phyloP scores from a whole-genome alignment of 2,113 vertebrate species.

The Serinus canaria region DNA sequence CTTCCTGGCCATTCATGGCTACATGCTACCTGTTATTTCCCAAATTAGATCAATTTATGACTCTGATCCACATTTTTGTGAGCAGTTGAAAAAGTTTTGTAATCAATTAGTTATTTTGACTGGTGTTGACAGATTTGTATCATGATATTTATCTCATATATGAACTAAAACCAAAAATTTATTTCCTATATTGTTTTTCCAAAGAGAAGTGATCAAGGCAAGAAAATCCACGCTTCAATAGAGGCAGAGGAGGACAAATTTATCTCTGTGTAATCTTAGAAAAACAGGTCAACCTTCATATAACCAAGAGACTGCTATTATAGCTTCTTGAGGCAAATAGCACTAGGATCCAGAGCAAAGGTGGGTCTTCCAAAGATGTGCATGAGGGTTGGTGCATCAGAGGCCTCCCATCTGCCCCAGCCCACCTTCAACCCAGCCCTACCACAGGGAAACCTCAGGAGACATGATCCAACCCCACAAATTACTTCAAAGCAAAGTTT shows the following conservation, averaged over 20 bases:
- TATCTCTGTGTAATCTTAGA: neutral
- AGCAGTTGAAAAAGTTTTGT: neutral
- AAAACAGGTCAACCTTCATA: neutral
- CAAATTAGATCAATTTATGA: neutral
- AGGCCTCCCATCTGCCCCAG: neutral
- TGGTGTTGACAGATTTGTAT: neutral
- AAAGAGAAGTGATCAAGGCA: neutral
- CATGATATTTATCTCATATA: neutral
- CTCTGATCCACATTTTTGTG: neutral
- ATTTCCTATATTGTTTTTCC: neutral
- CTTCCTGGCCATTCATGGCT: neutral
- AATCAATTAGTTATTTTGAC: neutral
- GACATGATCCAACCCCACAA: accelerated
- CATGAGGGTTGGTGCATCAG: neutral
- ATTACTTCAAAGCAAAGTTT: neutral
- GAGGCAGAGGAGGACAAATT: neutral
- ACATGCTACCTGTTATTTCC: neutral
- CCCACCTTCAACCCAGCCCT: too few species aligned
- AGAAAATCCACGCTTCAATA: neutral
- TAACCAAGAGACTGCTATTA: neutral
- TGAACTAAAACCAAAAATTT: neutral
- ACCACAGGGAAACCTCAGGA: neutral
- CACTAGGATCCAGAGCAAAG: neutral
- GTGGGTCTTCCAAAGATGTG: neutral
- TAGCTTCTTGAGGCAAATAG: neutral